Percentiles rank a stretch among this genome's conserved stretches.
phyloP scores from a whole-genome alignment of 2,113 vertebrate genomes.

The Octodon degus region DNA sequence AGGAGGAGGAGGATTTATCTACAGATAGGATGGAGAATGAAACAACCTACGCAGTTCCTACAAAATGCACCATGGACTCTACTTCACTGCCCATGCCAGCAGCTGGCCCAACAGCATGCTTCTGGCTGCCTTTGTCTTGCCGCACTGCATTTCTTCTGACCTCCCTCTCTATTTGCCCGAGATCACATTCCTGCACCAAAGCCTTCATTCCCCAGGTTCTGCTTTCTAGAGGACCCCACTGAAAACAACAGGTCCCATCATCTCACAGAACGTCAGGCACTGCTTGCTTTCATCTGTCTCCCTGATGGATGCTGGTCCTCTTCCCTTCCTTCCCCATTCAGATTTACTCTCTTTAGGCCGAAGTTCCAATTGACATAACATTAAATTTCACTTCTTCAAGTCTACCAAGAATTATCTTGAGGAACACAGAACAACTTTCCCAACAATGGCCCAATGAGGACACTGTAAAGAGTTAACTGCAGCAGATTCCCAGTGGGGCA shows the following conservation, averaged over 20 bases:
- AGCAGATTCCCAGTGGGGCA: background rate
- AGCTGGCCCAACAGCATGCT: fast-evolving
- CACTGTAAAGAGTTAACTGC: background rate
- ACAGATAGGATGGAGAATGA: background rate
- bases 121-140: background rate
- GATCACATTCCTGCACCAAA: background rate
- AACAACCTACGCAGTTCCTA: background rate
- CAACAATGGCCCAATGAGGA: background rate
- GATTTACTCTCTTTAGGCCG: background rate
- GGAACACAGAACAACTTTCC: background rate
- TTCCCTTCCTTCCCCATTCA: background rate
- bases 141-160: background rate
- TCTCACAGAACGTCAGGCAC: background rate
- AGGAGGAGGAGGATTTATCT: background rate
- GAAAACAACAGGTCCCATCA: background rate
- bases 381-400: background rate
- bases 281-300: background rate
- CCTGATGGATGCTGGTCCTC: background rate
- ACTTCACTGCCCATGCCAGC: background rate
- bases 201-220: background rate
- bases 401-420: background rate
- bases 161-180: background rate
- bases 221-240: background rate
- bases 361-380: background rate
- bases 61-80: background rate